Conservation (phyloP, 2,797 vertebrate species). For the Pipistrellus pipistrellus region DNA sequence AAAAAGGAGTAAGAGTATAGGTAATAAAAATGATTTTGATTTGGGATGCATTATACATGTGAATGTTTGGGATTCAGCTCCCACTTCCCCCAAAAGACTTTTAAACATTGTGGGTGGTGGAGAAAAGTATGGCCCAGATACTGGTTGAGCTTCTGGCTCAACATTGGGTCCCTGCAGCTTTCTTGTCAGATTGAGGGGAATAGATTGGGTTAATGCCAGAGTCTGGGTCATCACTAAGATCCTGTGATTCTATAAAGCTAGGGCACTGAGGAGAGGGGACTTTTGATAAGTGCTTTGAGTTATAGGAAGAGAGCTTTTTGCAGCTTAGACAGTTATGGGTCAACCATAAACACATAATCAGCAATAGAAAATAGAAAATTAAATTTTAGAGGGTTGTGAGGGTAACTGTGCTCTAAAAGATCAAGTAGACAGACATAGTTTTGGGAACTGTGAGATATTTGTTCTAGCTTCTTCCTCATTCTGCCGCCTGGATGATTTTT, state of each 20-base stretch:
- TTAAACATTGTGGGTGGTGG: neutral
- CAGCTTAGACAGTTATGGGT: neutral
- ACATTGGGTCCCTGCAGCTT: neutral
- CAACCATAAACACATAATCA: neutral
- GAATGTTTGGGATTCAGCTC: neutral
- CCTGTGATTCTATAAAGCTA: neutral
- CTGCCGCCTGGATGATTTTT: neutral
- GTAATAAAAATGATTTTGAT: neutral
- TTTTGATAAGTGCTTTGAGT: constrained; percentile 20
- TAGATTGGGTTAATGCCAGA: neutral
- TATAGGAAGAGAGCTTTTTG: neutral
- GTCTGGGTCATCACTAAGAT: neutral
- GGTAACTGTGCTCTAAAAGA: neutral
- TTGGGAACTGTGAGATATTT: neutral
- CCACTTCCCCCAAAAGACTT: neutral
- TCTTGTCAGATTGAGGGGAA: neutral
- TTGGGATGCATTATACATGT: neutral
- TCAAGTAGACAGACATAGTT: neutral
- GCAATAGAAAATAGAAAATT: neutral
- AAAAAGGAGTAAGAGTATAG: neutral
- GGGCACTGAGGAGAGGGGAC: neutral
- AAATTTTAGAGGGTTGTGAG: constrained; percentile 12
- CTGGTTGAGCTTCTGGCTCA: neutral
- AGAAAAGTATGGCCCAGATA: neutral
- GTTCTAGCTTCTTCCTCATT: neutral